Evolutionary conservation across 2,113 vertebrate species (phyloP).

Genomic region (Mola mola): DNA sequence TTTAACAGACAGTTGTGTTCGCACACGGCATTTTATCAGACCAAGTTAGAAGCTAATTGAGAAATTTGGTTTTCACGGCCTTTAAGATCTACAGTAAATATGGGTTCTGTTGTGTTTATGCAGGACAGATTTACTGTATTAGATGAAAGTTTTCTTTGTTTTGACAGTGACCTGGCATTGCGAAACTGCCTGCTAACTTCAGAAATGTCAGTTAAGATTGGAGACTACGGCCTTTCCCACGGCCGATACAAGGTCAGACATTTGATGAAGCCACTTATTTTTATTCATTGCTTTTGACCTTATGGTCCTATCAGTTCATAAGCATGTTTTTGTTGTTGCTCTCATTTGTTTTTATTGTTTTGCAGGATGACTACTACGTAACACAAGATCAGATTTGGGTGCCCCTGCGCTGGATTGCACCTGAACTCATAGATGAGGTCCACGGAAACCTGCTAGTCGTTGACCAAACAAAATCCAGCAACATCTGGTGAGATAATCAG

Average conservation of each 20-base stretch:
- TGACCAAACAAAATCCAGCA: conserved; percentile 96
- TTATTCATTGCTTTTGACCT: not conserved
- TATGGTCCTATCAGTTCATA: not conserved
- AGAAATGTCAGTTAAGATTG: conserved; percentile 94
- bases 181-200: conserved; percentile 93
- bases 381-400: conserved; percentile 98
- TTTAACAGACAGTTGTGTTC: no score
- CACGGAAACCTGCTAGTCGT: conserved; percentile 94
- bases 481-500: conserved; percentile 89
- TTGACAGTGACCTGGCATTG: conserved; percentile 91
- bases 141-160: conserved; percentile 6
- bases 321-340: not conserved
- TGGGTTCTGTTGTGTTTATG: not conserved
- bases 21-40: no score
- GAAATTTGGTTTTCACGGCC: no score
- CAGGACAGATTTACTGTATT: not conserved
- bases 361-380: conserved; percentile 95
- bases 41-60: no score
- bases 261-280: not conserved
- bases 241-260: conserved; percentile 92
- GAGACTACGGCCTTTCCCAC: conserved; percentile 94
- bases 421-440: conserved; percentile 97
- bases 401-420: conserved; percentile 96
- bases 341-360: conserved; percentile 19
- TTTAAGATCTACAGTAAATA: no score